Conservation (phyloP, 2,113 vertebrate species). For the Psammodynastes pulverulentus region DNA sequence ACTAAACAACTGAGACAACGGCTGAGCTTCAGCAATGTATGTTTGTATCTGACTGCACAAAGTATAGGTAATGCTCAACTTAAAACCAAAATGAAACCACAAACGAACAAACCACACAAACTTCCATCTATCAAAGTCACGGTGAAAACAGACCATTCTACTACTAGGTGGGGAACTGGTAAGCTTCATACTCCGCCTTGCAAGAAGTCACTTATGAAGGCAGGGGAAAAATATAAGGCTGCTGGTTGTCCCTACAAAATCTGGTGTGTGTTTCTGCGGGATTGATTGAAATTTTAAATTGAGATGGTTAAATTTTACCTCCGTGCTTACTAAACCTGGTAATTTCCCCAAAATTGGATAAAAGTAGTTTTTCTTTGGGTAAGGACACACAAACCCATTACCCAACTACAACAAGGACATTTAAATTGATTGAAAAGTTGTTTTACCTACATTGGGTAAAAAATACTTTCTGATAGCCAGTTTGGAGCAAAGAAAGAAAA, state of each 20-base stretch:
- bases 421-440: not conserved
- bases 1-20: accelerated
- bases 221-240: not conserved
- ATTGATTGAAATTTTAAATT: not conserved
- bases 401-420: not conserved
- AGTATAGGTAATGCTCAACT: not conserved
- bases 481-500: not conserved
- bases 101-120: not conserved
- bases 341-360: not conserved
- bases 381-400: too few species aligned
- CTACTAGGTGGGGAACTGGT: not conserved
- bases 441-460: not conserved
- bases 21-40: not conserved
- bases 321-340: not conserved
- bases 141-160: not conserved
- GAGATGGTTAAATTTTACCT: not conserved
- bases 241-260: not conserved
- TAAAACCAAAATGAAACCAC: not conserved
- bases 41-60: not conserved
- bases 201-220: not conserved
- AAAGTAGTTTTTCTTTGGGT: not conserved
- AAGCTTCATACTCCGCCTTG: too few species aligned
- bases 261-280: not conserved
- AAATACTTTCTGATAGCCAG: not conserved
- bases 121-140: not conserved